Base-by-base conservation (phyloP, 2,888 invertebrate genomes). In the Crossocerus cetratus region DNA sequence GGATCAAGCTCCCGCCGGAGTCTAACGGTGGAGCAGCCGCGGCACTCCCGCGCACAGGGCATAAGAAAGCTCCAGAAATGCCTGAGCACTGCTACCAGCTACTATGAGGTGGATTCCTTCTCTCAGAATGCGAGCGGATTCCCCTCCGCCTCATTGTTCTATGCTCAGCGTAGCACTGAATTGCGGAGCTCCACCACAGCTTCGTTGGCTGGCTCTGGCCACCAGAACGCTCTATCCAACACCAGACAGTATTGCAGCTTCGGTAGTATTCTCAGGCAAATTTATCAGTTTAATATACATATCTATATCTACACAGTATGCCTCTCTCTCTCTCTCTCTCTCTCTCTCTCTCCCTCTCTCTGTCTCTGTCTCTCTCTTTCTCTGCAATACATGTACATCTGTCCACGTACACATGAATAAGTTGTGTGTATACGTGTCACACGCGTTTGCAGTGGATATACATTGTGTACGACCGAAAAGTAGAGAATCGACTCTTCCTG, bases 221-320 rank as follows among this genome's bases (percentile, higher is more conserved):
- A 89, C 86, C 89, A 89, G 88, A 88, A 86, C 83, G 88, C 88
- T 82, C 90, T 90, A 88, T 88, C 86, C 89, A 89, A 94, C 93
- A 94, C 95, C 93, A 94, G 96, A 93, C 96, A 96, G 94, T 96
- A 96, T 95, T 96, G 95, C 96, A 96, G 96, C 95, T 96, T 96
- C 95, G 96, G 96, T 96, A 96, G 96, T 96, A 96, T 94, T 94
- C 94, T 93, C 94, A 94, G 93, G 68, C 49, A 69, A 80, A 72
- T 60, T 16, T 74, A 74, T 93, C 92, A 91, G 77, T 76, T 83
- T 83, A 68, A 60, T 65, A 49, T 53, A 68, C 49, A 43, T 76
- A 65, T 53, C 14, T 13, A 18, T 45, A 32, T 32, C 32, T 32
- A 32, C 32, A 32, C 32, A 32, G 53, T 20, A 53, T 21, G 22